A percentile compares a stretch with the other conserved stretches of the same genome.
Evolutionary conservation across 2,888 invertebrate genomes (phyloP).

Genomic region (Sarcophaga carnaria): DNA sequence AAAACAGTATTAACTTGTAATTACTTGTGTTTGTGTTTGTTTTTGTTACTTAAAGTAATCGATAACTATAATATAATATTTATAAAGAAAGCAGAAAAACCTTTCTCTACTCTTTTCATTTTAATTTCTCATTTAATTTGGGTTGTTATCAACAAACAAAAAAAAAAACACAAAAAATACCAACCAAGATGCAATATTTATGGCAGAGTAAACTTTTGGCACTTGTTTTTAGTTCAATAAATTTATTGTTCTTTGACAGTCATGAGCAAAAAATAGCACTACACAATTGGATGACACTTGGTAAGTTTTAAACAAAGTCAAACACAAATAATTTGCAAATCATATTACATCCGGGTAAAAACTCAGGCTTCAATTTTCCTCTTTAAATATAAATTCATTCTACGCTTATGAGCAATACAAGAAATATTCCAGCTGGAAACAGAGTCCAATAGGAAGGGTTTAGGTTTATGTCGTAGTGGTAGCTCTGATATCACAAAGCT

Average conservation of each 20-base stretch:
- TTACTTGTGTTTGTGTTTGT: conserved; percentile 1
- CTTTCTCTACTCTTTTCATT: neutral
- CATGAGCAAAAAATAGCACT: neutral
- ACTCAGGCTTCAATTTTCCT: no score
- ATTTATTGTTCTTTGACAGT: neutral
- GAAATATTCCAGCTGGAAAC: no score
- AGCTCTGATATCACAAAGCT: no score
- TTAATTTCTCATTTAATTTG: neutral
- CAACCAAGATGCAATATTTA: conserved; percentile 31
- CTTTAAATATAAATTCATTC: no score
- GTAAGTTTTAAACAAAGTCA: neutral
- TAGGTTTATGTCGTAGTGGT: no score
- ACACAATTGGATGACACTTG: no score
- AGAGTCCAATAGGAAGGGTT: no score
- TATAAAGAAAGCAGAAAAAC: neutral
- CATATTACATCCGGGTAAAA: no score
- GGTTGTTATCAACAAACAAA: conserved; percentile 31
- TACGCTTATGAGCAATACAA: no score
- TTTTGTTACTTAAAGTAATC: conserved; percentile 34
- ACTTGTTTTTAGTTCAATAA: conserved; percentile 5
- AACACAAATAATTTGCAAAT: no score
- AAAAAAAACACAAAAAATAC: conserved; percentile 1
- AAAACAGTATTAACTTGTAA: conserved; percentile 36
- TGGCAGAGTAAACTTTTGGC: conserved; percentile 42
- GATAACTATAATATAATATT: conserved; percentile 33